phyloP scores from a whole-genome alignment of 2,797 vertebrate species.

The Tokudaia tokunoshimensis region DNA sequence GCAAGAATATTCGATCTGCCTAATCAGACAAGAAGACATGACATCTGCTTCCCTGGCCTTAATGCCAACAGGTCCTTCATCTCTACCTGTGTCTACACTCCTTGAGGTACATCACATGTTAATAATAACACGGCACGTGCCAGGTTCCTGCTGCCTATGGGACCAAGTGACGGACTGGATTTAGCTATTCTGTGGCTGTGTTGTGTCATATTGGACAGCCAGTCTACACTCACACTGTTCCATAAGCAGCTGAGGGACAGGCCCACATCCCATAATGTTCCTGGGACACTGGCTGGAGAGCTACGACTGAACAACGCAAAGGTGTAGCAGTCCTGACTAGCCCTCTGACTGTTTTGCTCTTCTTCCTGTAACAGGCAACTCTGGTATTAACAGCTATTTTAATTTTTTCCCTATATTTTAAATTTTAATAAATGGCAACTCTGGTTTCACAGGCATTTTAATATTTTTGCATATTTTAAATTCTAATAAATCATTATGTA shows the following conservation, averaged over 20 bases:
- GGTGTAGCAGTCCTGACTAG: neutral
- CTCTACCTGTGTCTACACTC: constrained; percentile 23
- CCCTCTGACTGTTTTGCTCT: neutral
- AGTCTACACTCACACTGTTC: neutral
- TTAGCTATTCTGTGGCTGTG: constrained; percentile 63
- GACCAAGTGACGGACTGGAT: constrained; percentile 65
- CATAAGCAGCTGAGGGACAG: neutral
- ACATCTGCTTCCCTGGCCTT: constrained; percentile 73
- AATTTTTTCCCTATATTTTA: neutral
- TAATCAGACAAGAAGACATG: constrained; percentile 71
- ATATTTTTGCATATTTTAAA: neutral
- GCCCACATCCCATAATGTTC: neutral
- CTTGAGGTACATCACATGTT: constrained; percentile 53
- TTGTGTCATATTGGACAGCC: neutral
- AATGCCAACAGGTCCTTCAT: constrained; percentile 57
- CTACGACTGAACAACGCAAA: neutral
- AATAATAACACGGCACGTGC: constrained; percentile 73
- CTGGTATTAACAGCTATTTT: neutral
- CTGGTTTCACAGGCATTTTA: neutral
- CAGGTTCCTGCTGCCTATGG: constrained; percentile 56
- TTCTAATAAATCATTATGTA: neutral
- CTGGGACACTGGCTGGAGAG: rapidly evolving
- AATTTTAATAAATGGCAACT: neutral
- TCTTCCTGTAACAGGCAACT: neutral
- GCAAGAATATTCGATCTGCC: constrained; percentile 77